These are phyloP conservation scores for Clytia hemisphaerica DNA, from an alignment of 30 jellyfish, hydroid and myxozoan genomes.

Conservation along the genomic window DNA sequence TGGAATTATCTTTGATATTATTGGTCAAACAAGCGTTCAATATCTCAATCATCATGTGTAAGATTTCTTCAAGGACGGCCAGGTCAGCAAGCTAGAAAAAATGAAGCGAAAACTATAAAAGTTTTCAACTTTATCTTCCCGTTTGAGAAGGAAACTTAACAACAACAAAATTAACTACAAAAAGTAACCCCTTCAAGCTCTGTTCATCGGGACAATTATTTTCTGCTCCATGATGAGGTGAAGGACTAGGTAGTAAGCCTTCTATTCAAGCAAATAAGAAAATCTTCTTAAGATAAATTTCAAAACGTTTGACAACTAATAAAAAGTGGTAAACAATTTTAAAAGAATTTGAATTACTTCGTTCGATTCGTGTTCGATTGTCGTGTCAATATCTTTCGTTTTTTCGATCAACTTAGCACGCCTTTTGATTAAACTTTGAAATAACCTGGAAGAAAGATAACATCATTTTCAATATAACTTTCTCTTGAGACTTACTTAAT, in stretches of 20 bases:
- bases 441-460: conserved; percentile 23
- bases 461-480: too few relatives aligned
- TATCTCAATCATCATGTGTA: conserved; percentile 77
- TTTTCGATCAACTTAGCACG: conserved; percentile 25
- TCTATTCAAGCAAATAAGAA: too few relatives aligned
- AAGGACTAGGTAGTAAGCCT: too few relatives aligned
- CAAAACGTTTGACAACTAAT: too few relatives aligned
- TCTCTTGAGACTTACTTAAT: too few relatives aligned
- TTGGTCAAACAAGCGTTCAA: conserved; percentile 57
- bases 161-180: too few relatives aligned
- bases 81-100: conserved; percentile 62
- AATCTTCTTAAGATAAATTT: too few relatives aligned
- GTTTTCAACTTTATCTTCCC: too few relatives aligned
- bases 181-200: too few relatives aligned
- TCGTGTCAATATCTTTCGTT: not conserved
- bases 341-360: not conserved
- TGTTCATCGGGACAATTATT: too few relatives aligned
- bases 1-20: conserved; percentile 48
- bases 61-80: conserved; percentile 71
- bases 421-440: conserved; percentile 39
- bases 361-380: conserved; percentile 9
- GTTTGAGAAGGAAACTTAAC: too few relatives aligned
- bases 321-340: not conserved
- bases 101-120: not conserved
- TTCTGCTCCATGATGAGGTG: too few relatives aligned